These are phyloP conservation scores for Cololabis saira DNA, from an alignment of 2,113 vertebrate species.

Conservation along the genomic window DNA sequence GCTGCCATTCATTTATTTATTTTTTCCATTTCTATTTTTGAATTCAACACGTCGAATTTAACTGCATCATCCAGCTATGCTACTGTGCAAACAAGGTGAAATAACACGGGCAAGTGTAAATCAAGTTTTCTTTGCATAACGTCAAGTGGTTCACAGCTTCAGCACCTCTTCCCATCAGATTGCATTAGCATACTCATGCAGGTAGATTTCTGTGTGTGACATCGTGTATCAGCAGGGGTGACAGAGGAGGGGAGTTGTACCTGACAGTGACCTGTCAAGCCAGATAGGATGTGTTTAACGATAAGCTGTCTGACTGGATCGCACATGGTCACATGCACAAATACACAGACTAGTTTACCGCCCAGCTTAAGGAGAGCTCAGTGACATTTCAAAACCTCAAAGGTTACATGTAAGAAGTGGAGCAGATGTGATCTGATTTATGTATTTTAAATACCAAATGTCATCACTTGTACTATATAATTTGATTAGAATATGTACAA, in stretches of 20 bases:
- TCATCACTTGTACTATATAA: constrained; percentile 23
- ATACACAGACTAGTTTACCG: constrained; percentile 32
- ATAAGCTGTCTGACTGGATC: constrained; percentile 78
- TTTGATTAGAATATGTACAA: constrained; percentile 13
- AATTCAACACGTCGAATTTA: constrained; percentile 12
- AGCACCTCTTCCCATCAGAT: constrained; percentile 75
- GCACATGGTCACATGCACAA: constrained; percentile 28
- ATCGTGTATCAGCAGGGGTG: constrained; percentile 71
- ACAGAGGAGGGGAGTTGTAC: constrained; percentile 72
- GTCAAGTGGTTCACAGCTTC: constrained; percentile 59
- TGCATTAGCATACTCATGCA: constrained; percentile 77
- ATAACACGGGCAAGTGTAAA: constrained; percentile 37
- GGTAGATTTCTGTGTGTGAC: constrained; percentile 76
- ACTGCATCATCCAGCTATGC: constrained; percentile 1
- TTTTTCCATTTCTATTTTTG: constrained; percentile 2
- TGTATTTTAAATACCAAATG: constrained; percentile 47
- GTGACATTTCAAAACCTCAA: constrained; percentile 66
- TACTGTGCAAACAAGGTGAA: constrained; percentile 36
- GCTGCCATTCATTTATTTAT: constrained; percentile 14
- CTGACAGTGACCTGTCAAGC: constrained; percentile 82
- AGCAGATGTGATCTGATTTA: constrained; percentile 39
- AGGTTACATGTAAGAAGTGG: constrained; percentile 58
- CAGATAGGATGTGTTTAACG: constrained; percentile 79
- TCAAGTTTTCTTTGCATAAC: constrained; percentile 48
- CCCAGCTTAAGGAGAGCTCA: constrained; percentile 56